Evolutionary conservation across 2,888 invertebrate genomes (phyloP), one percentile per base, ranked within the genome.

Genomic region (Drosophila testacea): DNA sequence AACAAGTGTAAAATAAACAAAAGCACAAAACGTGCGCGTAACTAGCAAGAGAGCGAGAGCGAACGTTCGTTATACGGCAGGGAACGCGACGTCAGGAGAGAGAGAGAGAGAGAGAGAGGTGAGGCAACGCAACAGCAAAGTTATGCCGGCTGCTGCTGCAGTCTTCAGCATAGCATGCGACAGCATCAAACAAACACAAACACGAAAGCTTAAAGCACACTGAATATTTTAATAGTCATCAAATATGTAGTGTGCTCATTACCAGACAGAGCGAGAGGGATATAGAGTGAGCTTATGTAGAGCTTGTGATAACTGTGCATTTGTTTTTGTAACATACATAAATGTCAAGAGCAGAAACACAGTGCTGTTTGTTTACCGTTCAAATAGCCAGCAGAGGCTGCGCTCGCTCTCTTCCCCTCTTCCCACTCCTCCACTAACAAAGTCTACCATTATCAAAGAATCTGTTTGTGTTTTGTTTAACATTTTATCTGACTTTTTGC

Each of bases 1-100:
- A 70, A 32, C 79, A 79, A 79, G 62, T 72, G 70, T 65, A 76
- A 84, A 87, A 73, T 78, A 87, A 87, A 84, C 84, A 87, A 81
- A 84, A 69, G 77, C 71, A 77, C 79, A 69, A 73, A 79, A 67
- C 69, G 76, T 76, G 75, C 68, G 77, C 76, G 57, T 32, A 36
- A 28, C 56, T 22, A 69, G 54, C 16, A 16, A 41, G 32, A 42
- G 36, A 42, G 41, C n/a, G 16, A 60, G 55, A 36, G 28, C 50
- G 27, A 50, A 30, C 30, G 59, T 39, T 4, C 13, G 1, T 38
- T 9, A 41, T 2, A 13, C 4, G 41, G 9, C 41, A 16, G 41
- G 16, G 41, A 41, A 16, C 9, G 41, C 11, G 46, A 42, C 27
- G 44, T 34, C 48, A 48, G 7, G 44, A 50, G 41, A 57, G 48